Conservation (phyloP, 2,797 vertebrate species). For the Tachyglossus aculeatus region DNA sequence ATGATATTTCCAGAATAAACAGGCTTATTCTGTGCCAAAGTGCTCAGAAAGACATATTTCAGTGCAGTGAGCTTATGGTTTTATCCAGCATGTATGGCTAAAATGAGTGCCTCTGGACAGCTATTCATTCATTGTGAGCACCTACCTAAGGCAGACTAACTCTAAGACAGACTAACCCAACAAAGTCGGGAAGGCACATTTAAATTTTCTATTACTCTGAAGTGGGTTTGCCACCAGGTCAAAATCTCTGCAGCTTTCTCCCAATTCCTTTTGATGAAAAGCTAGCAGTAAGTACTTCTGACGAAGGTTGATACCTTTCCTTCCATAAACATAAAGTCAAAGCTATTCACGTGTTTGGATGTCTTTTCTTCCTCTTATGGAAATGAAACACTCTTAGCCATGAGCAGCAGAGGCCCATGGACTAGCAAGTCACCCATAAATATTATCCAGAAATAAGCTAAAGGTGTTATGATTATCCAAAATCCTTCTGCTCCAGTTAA, state of each 20-base stretch:
- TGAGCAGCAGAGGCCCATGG: background rate
- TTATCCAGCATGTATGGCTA: background rate
- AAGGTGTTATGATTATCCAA: background rate
- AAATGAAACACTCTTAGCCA: background rate
- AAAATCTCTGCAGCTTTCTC: background rate
- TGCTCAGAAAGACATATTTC: background rate
- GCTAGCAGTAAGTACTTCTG: background rate
- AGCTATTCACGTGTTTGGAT: background rate
- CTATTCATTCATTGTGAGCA: too few relatives aligned
- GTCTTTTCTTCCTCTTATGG: background rate
- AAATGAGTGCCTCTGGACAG: background rate
- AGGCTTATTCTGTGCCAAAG: constrained; percentile 23
- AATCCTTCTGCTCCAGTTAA: background rate
- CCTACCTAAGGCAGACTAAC: too few relatives aligned
- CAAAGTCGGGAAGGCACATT: too few relatives aligned
- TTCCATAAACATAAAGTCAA: background rate
- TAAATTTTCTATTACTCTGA: too few relatives aligned
- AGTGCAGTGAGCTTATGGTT: background rate
- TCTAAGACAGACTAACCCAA: too few relatives aligned
- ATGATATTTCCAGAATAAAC: constrained; percentile 47
- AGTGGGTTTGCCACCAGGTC: fast-evolving
- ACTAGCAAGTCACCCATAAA: constrained; percentile 1
- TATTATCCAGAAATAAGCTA: background rate
- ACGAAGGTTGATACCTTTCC: background rate
- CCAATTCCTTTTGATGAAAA: background rate